Conservation (phyloP, 2,113 vertebrate species). For the Centropus bengalensis region DNA sequence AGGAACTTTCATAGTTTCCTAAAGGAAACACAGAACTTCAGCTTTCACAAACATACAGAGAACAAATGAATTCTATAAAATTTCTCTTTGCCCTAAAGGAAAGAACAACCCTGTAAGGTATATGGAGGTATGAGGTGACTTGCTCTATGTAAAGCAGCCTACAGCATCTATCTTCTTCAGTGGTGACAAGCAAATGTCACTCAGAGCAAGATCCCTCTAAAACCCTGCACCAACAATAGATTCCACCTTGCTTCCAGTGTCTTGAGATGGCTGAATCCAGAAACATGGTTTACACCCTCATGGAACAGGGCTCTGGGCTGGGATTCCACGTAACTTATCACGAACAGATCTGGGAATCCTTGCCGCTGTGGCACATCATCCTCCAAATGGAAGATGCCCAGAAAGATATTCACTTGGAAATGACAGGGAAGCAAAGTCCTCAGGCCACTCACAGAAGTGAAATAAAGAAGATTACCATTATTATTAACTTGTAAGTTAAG, state of each 20-base stretch:
- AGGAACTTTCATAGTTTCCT: background rate
- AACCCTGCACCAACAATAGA: background rate
- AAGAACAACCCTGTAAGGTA: background rate
- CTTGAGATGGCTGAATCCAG: background rate
- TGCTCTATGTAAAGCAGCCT: conserved; percentile 21
- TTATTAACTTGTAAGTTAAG: background rate
- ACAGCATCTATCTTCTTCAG: background rate
- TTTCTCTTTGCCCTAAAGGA: background rate
- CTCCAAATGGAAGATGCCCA: background rate
- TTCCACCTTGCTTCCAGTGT: background rate
- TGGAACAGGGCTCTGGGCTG: background rate
- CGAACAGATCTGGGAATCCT: background rate
- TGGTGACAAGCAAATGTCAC: background rate
- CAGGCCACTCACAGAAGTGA: background rate
- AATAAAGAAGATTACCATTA: background rate
- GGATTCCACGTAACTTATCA: background rate
- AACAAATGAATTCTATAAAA: background rate
- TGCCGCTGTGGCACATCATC: fast-evolving
- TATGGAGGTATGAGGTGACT: background rate
- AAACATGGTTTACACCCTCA: background rate
- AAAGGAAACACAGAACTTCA: background rate
- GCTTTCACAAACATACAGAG: background rate
- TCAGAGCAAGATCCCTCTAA: background rate
- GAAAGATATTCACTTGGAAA: background rate
- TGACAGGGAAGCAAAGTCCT: background rate